Evolutionary conservation across 2,797 vertebrate species (phyloP), one percentile per base, ranked within the genome.

Genomic region (Telmatherina bonti): DNA sequence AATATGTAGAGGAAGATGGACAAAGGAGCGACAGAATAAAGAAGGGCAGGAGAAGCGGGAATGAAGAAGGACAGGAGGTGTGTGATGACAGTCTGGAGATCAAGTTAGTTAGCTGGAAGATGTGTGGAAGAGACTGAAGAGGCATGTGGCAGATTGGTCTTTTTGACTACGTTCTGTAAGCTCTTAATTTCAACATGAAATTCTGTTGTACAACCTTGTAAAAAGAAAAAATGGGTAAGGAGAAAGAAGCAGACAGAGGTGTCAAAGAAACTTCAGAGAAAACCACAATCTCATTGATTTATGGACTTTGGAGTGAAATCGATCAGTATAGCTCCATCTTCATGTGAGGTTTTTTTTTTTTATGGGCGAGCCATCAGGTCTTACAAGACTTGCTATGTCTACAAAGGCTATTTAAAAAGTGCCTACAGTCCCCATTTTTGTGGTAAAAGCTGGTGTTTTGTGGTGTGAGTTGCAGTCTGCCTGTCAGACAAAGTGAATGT

Each of bases 1-100:
- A 95, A 96, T 95, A 95, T 96, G 93, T 91, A 94, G 89, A 90
- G 76, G 83, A 87, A 90, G 87, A 92, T 74, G 89, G 90, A 90
- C 82, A 88, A 89, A 90, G 87, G 87, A 85, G 71, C 62, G 0
- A 63, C 35, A 35, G 89, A 89, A 89, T 88, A 87, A 88, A 88
- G 79, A 87, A 72, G 85, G 82, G 74, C 82, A 85, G 78, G 64
- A 74, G 74, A 81, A 70, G 73, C 73, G 81, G 81, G 75, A 84
- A 85, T 77, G 81, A 82, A 79, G 87, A 74, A 71, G 78, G 85
- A 85, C 72, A 62, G 73, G 62, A 64, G 83, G 74, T 74, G 74
- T 7, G 41, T 26, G 60, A 47, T 1, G 12, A 51, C n/a, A 24
- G 60, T 55, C 51, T 61, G 5, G 10, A 71, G 81, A 62, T 65